Conservation (phyloP, 1,140 invertebrate species). For the Halictus rubicundus region DNA sequence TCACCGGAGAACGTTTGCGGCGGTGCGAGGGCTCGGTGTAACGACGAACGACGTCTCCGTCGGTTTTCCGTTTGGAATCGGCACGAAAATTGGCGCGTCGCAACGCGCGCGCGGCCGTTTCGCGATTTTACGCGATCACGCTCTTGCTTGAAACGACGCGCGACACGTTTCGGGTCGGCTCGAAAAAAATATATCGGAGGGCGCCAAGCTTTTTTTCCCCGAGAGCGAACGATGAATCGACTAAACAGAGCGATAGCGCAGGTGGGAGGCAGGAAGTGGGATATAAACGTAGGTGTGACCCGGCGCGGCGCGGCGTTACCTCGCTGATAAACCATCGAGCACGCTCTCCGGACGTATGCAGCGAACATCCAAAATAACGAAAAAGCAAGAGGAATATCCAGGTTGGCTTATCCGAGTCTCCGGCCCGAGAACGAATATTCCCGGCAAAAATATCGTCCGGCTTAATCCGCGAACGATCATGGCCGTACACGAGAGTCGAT, state of each 20-base stretch:
- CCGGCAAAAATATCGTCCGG: slow-evolving; percentile 58
- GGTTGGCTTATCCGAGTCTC: slow-evolving; percentile 58
- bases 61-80: background rate
- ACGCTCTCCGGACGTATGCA: slow-evolving; percentile 56
- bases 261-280: background rate
- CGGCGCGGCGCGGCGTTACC: slow-evolving; percentile 11
- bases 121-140: background rate
- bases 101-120: background rate
- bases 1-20: background rate
- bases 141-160: background rate
- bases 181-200: no score
- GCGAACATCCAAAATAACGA: slow-evolving; percentile 64
- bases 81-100: background rate
- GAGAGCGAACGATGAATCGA: background rate
- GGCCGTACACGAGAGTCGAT: slow-evolving; percentile 39
- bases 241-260: slow-evolving; percentile 9
- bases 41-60: background rate
- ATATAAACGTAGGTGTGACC: slow-evolving; percentile 25
- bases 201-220: no score
- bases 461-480: slow-evolving; percentile 63
- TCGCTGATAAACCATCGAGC: slow-evolving; percentile 63
- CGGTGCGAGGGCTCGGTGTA: background rate
- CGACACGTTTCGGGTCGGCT: no score
- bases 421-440: slow-evolving; percentile 59
- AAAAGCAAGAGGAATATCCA: slow-evolving; percentile 60